A percentile compares a stretch with the other conserved stretches of the same genome.
Evolutionary conservation across 1,140 invertebrate species (phyloP).

Genomic region (Dreissena polymorpha): DNA sequence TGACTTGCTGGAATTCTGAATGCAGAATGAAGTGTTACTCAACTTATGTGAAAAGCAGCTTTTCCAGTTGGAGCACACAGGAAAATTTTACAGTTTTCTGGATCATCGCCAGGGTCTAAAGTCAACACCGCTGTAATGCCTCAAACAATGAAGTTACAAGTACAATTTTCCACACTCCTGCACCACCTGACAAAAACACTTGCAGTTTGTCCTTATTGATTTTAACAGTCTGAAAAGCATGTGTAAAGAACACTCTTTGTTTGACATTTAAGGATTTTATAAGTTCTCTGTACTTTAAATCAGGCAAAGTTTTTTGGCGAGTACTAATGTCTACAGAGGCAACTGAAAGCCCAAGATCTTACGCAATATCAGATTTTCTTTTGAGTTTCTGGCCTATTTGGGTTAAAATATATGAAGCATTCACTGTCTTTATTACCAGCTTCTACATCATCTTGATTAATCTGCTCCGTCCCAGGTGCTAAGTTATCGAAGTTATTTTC

Average conservation of each 20-base stretch:
- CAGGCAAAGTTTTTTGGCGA: neutral
- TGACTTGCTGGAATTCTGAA: conserved; percentile 23
- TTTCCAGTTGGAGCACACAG: conserved; percentile 24
- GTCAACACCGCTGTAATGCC: neutral
- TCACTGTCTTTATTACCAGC: neutral
- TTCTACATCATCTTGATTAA: neutral
- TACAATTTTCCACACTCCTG: conserved; percentile 8
- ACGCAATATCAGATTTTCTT: neutral
- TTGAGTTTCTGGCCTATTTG: neutral
- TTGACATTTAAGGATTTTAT: conserved; percentile 7
- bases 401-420: conserved; percentile 7
- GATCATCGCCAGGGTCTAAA: no score
- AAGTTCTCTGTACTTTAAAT: neutral
- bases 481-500: conserved; percentile 1
- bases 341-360: neutral
- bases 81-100: conserved; percentile 33
- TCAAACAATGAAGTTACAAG: neutral
- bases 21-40: conserved; percentile 11
- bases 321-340: neutral
- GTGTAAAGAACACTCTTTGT: conserved; percentile 2
- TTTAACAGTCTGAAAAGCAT: neutral
- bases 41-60: conserved; percentile 9
- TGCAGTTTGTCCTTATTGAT: conserved; percentile 7
- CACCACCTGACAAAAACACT: conserved; percentile 10
- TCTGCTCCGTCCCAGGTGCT: conserved; percentile 23